Evolutionary conservation across 2,888 invertebrate species (phyloP).

Genomic region (Sinotaia quadrata): DNA sequence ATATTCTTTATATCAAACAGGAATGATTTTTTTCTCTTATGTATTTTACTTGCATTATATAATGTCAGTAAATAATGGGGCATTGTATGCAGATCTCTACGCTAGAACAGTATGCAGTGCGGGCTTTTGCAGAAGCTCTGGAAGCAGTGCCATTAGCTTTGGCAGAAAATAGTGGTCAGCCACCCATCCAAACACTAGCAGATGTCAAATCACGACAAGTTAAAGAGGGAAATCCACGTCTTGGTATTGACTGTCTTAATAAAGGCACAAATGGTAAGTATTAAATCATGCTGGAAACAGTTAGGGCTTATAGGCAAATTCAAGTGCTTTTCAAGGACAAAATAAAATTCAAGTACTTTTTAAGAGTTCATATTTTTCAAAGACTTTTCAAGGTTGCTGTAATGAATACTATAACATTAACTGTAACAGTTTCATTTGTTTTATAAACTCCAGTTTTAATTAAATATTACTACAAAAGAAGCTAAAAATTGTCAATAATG

Average conservation of each 20-base stretch:
- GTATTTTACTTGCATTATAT: no score
- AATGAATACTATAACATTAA: neutral
- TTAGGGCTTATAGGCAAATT: no score
- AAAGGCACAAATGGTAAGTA: conserved; percentile 79
- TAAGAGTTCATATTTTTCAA: neutral
- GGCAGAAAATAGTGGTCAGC: conserved; percentile 95
- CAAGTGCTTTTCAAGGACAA: no score
- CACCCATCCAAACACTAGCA: conserved; percentile 89
- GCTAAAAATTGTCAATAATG: no score
- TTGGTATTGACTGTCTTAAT: conserved; percentile 96
- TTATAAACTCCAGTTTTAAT: no score
- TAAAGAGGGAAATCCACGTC: conserved; percentile 84
- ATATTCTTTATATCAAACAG: no score
- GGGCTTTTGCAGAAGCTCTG: conserved; percentile 95
- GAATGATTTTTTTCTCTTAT: no score
- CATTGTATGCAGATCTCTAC: conserved; percentile 78
- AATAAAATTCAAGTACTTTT: no score
- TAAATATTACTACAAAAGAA: no score
- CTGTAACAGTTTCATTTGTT: neutral
- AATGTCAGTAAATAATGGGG: no score
- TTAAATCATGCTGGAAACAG: neutral
- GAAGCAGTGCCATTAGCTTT: conserved; percentile 95
- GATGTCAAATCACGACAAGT: conserved; percentile 93
- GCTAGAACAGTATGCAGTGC: conserved; percentile 96
- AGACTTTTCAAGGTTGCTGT: neutral